These are phyloP conservation scores for Ips nitidus DNA, from an alignment of 1,140 invertebrate genomes.

Conservation along the genomic window DNA sequence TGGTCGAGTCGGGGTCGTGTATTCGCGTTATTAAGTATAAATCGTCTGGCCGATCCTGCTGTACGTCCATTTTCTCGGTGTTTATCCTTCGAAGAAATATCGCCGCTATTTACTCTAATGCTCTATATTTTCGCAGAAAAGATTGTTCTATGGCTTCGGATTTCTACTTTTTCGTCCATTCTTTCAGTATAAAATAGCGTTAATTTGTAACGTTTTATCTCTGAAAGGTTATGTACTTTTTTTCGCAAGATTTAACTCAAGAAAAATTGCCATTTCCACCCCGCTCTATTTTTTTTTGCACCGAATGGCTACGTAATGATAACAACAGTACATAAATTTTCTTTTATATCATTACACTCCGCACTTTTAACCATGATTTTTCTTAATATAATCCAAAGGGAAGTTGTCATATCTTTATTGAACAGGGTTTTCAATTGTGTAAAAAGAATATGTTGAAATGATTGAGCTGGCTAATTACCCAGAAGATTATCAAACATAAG, in stretches of 20 bases:
- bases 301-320: background rate
- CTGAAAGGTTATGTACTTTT: constrained; percentile 13
- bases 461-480: no score
- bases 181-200: constrained; percentile 28
- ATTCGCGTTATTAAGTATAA: constrained; percentile 31
- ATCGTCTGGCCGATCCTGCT: constrained; percentile 28
- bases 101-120: constrained; percentile 31
- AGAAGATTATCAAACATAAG: no score
- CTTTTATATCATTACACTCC: background rate
- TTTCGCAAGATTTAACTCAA: constrained; percentile 13
- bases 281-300: background rate
- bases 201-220: constrained; percentile 30
- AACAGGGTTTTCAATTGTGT: no score
- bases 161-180: constrained; percentile 21
- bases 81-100: constrained; percentile 34
- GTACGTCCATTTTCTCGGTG: constrained; percentile 32
- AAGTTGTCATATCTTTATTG: no score
- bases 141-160: constrained; percentile 25
- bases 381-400: no score
- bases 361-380: no score
- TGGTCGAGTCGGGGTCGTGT: constrained; percentile 13
- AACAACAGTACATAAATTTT: constrained; percentile 6
- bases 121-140: constrained; percentile 29
- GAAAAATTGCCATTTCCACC: constrained; percentile 13
- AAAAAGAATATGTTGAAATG: no score